Conservation (phyloP, 2,113 vertebrate genomes). For the Propithecus coquereli region DNA sequence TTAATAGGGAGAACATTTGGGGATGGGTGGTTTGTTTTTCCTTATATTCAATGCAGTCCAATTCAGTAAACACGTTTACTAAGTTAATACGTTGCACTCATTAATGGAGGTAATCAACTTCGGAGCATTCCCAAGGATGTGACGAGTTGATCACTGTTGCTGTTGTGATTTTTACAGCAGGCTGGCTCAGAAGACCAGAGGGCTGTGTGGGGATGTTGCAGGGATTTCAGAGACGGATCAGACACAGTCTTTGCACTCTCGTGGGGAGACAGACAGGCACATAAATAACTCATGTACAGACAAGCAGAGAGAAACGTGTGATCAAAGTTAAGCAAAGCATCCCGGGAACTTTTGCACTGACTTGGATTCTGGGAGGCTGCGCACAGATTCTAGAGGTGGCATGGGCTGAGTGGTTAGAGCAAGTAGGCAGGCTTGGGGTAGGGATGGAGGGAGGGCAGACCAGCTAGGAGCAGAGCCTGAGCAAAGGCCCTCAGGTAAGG, state of each 20-base stretch:
- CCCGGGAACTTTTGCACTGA: background rate
- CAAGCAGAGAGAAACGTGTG: background rate
- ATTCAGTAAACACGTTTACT: background rate
- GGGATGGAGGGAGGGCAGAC: background rate
- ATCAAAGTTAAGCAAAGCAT: background rate
- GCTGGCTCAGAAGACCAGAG: background rate
- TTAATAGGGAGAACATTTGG: background rate
- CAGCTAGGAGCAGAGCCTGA: background rate
- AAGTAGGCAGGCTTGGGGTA: background rate
- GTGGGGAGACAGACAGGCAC: background rate
- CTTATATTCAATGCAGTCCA: background rate
- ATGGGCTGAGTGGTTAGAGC: background rate
- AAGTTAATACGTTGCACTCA: background rate
- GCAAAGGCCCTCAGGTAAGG: background rate
- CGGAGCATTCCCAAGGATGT: background rate
- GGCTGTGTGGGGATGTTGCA: background rate
- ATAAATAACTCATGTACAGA: conserved; percentile 27
- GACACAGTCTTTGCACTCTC: background rate
- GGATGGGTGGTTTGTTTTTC: background rate
- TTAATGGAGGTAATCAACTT: background rate
- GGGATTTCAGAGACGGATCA: background rate
- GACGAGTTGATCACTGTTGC: background rate
- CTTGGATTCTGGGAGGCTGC: background rate
- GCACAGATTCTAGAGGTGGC: background rate
- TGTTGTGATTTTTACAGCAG: background rate